A percentile compares a stretch with the other conserved stretches of the same genome.
phyloP scores from a whole-genome alignment of 1,140 invertebrate species.

The Oreohelix idahoensis region DNA sequence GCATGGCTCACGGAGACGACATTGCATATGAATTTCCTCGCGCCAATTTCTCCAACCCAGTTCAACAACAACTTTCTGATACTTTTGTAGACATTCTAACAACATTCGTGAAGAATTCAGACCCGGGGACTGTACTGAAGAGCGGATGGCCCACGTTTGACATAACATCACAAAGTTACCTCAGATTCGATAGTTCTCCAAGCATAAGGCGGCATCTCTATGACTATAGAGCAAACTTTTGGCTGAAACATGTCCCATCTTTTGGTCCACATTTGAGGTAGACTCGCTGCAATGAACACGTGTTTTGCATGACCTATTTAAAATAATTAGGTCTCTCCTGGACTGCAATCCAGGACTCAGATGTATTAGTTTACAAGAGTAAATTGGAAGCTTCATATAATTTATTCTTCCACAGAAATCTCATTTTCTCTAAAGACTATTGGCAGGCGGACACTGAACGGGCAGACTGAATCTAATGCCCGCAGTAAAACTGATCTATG shows the following conservation, averaged over 20 bases:
- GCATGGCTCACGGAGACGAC: not conserved
- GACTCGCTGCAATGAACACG: not conserved
- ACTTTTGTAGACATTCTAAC: slow-evolving; percentile 14
- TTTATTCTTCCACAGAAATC: too few species aligned
- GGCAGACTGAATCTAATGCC: too few species aligned
- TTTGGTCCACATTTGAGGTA: not conserved
- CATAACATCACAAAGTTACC: not conserved
- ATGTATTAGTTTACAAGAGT: too few species aligned
- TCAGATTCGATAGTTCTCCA: not conserved
- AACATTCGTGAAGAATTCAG: slow-evolving; percentile 17
- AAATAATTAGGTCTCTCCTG: too few species aligned
- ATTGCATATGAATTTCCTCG: slow-evolving; percentile 9
- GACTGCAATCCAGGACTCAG: too few species aligned
- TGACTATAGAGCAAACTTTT: slow-evolving; percentile 19
- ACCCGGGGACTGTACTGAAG: slow-evolving; percentile 1
- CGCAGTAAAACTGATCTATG: too few species aligned
- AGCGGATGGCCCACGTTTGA: slow-evolving; percentile 23
- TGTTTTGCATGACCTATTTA: too few species aligned
- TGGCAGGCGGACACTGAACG: too few species aligned
- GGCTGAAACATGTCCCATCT: not conserved
- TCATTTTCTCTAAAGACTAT: too few species aligned
- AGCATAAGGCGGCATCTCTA: not conserved
- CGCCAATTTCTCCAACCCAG: not conserved
- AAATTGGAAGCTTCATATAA: too few species aligned
- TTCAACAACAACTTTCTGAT: slow-evolving; percentile 13